Evolutionary conservation across 2,797 vertebrate species (phyloP).

Genomic region (Martes flavigula): DNA sequence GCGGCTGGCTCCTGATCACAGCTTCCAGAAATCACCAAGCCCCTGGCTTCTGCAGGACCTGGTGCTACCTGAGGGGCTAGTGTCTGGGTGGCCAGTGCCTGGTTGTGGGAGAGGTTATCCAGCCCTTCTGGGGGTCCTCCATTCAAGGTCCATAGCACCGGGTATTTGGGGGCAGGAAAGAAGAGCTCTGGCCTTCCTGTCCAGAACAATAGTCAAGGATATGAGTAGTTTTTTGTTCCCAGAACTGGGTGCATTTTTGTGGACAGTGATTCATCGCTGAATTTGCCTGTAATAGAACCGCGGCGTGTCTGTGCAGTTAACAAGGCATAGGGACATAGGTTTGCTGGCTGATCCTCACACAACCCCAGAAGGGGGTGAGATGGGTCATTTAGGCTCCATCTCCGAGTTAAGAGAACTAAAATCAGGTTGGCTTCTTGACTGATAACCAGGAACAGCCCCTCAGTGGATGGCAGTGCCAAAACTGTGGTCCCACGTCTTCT

Average conservation of each 20-base stretch:
- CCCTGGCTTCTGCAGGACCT: background rate
- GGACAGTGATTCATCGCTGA: slow-evolving; percentile 70
- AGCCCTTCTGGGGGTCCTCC: background rate
- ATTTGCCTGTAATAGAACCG: slow-evolving; percentile 49
- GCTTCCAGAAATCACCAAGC: background rate
- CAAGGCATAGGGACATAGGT: slow-evolving; percentile 9
- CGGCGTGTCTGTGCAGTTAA: slow-evolving; percentile 57
- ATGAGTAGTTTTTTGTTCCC: slow-evolving; percentile 64
- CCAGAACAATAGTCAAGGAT: slow-evolving; percentile 66
- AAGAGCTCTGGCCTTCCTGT: background rate
- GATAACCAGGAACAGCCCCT: background rate
- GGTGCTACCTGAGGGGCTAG: background rate
- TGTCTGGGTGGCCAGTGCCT: background rate
- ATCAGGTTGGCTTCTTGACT: background rate
- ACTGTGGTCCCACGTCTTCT: background rate
- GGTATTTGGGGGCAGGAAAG: background rate
- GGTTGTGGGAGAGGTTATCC: background rate
- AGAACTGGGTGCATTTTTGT: slow-evolving; percentile 75
- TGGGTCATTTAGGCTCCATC: background rate
- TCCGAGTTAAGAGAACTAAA: background rate
- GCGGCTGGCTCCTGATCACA: background rate
- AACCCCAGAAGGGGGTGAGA: background rate
- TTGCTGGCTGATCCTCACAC: background rate
- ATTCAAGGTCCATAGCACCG: background rate
- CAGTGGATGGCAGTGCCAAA: background rate